These are phyloP conservation scores for Daktulosphaira vitifoliae DNA, from an alignment of 1,140 invertebrate genomes.

Conservation along the genomic window DNA sequence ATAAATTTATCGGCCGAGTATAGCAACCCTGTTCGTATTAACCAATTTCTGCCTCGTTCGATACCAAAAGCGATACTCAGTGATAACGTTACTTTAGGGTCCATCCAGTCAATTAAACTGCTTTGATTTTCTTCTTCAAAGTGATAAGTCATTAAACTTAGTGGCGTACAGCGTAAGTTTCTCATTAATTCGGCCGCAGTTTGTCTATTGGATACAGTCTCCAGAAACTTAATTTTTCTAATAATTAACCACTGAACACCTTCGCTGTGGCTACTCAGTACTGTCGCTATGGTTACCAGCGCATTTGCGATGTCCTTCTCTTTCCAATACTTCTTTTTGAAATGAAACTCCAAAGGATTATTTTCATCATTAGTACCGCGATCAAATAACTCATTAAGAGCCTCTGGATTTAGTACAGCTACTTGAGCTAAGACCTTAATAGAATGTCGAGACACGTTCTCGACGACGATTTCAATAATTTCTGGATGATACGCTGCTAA, in stretches of 20 bases:
- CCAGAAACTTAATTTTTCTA: slow-evolving; percentile 1
- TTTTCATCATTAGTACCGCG: neutral
- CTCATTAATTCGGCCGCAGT: neutral
- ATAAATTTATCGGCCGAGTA: neutral
- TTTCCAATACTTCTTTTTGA: neutral
- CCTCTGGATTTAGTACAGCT: neutral
- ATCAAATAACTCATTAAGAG: neutral
- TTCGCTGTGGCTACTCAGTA: neutral
- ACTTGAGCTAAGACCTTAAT: neutral
- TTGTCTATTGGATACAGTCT: neutral
- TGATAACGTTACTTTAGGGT: neutral
- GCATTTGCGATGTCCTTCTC: neutral
- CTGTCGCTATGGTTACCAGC: neutral
- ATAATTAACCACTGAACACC: neutral
- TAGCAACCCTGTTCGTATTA: neutral
- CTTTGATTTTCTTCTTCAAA: neutral
- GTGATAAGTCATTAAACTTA: neutral
- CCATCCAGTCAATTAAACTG: neutral
- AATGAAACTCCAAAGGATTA: neutral
- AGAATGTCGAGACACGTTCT: neutral
- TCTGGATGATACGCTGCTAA: neutral
- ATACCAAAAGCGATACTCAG: neutral
- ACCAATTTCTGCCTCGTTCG: neutral
- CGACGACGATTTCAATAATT: neutral
- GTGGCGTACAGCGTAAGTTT: neutral